These are phyloP conservation scores for Eristalinus sepulchralis DNA, from an alignment of 2,888 invertebrate genomes.

Conservation along the genomic window DNA sequence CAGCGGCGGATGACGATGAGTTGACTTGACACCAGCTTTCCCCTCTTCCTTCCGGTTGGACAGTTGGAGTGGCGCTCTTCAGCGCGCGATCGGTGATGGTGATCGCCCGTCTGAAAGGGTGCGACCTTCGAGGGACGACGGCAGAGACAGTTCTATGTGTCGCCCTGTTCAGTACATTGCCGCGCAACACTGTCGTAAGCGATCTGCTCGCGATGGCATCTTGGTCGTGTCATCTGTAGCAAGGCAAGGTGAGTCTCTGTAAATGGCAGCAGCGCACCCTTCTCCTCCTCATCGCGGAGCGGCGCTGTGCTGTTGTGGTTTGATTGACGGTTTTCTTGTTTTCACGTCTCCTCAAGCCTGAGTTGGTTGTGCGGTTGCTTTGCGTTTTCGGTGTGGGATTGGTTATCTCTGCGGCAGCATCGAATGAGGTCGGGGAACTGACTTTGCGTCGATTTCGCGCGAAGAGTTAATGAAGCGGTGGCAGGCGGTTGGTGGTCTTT, in stretches of 20 bases:
- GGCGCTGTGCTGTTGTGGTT: slow-evolving; percentile 6
- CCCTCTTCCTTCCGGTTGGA: neutral
- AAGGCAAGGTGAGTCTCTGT: slow-evolving; percentile 13
- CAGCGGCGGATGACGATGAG: neutral
- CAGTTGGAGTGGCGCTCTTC: neutral
- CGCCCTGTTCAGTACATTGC: too few species aligned
- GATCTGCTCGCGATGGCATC: neutral
- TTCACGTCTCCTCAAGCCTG: neutral
- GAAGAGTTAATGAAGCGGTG: neutral
- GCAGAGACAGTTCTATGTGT: neutral
- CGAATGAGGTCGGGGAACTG: slow-evolving; percentile 45
- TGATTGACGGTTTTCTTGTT: slow-evolving; percentile 18
- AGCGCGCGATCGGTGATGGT: neutral
- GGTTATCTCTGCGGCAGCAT: slow-evolving; percentile 38
- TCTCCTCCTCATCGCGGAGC: neutral
- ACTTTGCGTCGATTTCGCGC: slow-evolving; percentile 3
- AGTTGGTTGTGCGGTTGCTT: slow-evolving; percentile 4
- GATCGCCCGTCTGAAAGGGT: neutral
- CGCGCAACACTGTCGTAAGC: neutral
- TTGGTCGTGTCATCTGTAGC: slow-evolving; percentile 15
- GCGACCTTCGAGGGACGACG: neutral
- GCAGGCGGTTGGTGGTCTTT: neutral
- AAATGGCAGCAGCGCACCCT: slow-evolving; percentile 20
- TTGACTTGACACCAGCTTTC: too few species aligned
- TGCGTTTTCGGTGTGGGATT: slow-evolving; percentile 30